Conservation (phyloP, 2,888 invertebrate species). For the Drosophila meridionalis region DNA sequence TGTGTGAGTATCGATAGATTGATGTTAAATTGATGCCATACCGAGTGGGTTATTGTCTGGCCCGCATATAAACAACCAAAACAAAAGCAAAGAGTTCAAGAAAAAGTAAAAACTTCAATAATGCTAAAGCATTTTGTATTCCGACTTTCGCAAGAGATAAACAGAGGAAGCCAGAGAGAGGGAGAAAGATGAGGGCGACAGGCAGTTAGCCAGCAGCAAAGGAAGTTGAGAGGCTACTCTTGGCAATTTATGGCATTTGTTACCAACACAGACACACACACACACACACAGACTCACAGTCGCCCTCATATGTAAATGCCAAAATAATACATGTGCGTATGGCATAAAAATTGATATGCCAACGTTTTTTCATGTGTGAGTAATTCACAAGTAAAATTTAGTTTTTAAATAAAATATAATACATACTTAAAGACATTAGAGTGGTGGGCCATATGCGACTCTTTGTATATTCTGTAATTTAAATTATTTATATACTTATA, state of each 20-base stretch:
- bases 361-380: conserved; percentile 77
- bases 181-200: conserved; percentile 33
- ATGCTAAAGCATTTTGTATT: conserved; percentile 64
- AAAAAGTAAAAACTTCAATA: conserved; percentile 71
- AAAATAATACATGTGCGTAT: conserved; percentile 79
- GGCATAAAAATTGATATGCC: conserved; percentile 79
- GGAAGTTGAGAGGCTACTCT: conserved; percentile 70
- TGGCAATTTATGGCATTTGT: conserved; percentile 79
- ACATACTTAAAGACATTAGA: conserved; percentile 17
- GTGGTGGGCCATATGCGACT: not conserved
- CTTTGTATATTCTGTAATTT: not conserved
- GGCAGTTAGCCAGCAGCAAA: conserved; percentile 31
- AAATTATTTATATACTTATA: not conserved
- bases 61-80: conserved; percentile 68
- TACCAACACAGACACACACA: conserved; percentile 47
- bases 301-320: conserved; percentile 69
- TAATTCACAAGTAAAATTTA: conserved; percentile 78
- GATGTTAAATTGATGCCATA: conserved; percentile 77
- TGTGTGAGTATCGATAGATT: conserved; percentile 62
- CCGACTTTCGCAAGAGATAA: conserved; percentile 21
- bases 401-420: conserved; percentile 76
- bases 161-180: conserved; percentile 6
- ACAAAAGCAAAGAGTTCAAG: conserved; percentile 37
- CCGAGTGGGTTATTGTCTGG: conserved; percentile 79
- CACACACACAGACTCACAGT: conserved; percentile 10